phyloP scores from a whole-genome alignment of 2,888 invertebrate species.

The Tryphoninae sp. region DNA sequence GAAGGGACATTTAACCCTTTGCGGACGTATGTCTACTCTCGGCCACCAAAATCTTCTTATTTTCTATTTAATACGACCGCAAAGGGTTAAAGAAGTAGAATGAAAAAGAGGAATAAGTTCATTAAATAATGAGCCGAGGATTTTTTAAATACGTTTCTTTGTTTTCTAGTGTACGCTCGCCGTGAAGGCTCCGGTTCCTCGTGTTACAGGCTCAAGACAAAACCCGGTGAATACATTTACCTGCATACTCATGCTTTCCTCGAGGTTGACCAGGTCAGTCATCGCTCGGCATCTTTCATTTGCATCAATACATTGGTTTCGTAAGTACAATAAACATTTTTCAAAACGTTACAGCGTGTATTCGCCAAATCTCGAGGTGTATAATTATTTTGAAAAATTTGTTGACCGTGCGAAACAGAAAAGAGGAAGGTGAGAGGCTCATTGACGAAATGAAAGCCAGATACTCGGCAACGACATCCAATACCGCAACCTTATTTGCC shows the following conservation, averaged over 20 bases:
- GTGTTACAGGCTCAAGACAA: conserved; percentile 91
- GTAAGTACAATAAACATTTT: conserved; percentile 76
- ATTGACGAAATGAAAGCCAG: conserved; percentile 91
- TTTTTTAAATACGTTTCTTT: neutral
- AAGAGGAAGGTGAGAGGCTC: conserved; percentile 88
- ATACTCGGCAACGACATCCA: conserved; percentile 85
- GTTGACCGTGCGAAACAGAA: conserved; percentile 79
- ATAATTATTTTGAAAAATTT: conserved; percentile 25
- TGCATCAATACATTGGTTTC: conserved; percentile 90
- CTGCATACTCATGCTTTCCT: conserved; percentile 92
- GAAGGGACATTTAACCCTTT: too few species aligned
- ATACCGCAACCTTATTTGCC: conserved; percentile 34
- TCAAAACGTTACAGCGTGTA: neutral
- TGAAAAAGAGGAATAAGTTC: neutral
- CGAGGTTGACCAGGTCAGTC: conserved; percentile 89
- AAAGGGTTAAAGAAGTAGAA: neutral
- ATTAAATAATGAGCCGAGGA: neutral
- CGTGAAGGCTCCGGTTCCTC: conserved; percentile 92
- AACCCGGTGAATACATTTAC: conserved; percentile 93
- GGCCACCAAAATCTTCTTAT: too few species aligned
- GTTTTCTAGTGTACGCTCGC: conserved; percentile 89
- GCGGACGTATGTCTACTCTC: too few species aligned
- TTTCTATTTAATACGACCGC: too few species aligned
- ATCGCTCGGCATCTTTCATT: conserved; percentile 92
- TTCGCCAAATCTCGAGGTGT: neutral